Base-by-base conservation (phyloP, 2,888 invertebrate genomes). In the Cryptus viduatorius region DNA sequence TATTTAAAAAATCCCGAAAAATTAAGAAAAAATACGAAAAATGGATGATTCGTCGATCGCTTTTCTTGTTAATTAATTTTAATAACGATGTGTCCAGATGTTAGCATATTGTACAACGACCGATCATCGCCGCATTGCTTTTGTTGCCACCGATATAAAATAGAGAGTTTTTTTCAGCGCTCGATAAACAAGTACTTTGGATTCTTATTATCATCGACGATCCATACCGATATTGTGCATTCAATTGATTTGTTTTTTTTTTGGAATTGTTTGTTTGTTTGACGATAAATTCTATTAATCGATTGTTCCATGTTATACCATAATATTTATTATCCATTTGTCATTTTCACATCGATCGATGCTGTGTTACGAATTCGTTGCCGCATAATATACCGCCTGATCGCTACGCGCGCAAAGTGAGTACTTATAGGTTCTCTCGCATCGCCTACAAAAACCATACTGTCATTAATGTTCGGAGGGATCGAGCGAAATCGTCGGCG, bases 51-150 rank as follows among this genome's bases (percentile, higher is more conserved):
- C 67, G 80, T 81, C 67, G 56, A 29, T 64, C 59, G 59, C 72
- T 79, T 79, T 61, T 76, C 37, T 12, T 44, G 69, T 56, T 42
- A 42, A 65, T 68, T 56, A 71, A 75, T 73, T 14, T 76, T 59
- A 79, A 76, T 56, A 69, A 83, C 72, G 59, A 72, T 16, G 37
- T 79, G 69, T 80, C 37, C 81, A 79, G n/a, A 44, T 53, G 53
- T 79, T 37, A 76, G 65, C 42, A 65, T 76, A 76, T 67, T 76
- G 72, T 72, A 89, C 90, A 90, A 90, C 90, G 89, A 91, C 89
- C 89, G 89, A 91, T 93, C 92, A 93, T 92, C 91, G 90, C 89
- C 83, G 83, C 90, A 91, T 91, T 91, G 91, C 92, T 92, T 92
- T 31, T 91, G 83, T 91, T 91, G 90, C 89, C 90, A 91, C 53